phyloP scores from a whole-genome alignment of 2,113 vertebrate genomes.

The Nanger granti region DNA sequence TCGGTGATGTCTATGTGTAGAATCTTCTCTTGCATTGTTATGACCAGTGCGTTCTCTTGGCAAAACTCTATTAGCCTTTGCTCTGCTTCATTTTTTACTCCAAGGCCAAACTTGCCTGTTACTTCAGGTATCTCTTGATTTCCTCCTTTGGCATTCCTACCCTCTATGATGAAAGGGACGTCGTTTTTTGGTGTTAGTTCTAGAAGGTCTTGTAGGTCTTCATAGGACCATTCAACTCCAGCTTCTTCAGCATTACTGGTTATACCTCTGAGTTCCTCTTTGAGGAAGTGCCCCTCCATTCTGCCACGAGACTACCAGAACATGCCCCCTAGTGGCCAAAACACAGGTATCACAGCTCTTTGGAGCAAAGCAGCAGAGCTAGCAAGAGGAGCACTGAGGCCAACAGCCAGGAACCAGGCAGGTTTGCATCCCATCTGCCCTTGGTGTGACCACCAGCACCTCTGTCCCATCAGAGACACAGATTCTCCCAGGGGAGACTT shows the following conservation, averaged over 20 bases:
- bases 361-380: neutral
- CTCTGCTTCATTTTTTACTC: neutral
- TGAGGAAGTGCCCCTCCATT: neutral
- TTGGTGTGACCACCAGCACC: neutral
- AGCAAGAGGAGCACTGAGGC: neutral
- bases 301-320: neutral
- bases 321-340: neutral
- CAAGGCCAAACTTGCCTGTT: neutral
- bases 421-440: neutral
- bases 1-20: neutral
- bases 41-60: neutral
- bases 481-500: neutral
- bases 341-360: neutral
- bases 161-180: neutral
- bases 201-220: neutral
- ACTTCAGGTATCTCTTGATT: neutral
- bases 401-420: neutral
- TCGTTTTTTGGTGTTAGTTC: neutral
- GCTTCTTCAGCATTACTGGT: neutral
- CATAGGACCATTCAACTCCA: neutral
- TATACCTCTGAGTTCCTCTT: neutral
- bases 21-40: neutral
- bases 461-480: neutral
- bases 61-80: neutral
- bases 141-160: neutral